Evolutionary conservation across 1,140 invertebrate genomes (phyloP).

Genomic region (Sycophaga agraensis): DNA sequence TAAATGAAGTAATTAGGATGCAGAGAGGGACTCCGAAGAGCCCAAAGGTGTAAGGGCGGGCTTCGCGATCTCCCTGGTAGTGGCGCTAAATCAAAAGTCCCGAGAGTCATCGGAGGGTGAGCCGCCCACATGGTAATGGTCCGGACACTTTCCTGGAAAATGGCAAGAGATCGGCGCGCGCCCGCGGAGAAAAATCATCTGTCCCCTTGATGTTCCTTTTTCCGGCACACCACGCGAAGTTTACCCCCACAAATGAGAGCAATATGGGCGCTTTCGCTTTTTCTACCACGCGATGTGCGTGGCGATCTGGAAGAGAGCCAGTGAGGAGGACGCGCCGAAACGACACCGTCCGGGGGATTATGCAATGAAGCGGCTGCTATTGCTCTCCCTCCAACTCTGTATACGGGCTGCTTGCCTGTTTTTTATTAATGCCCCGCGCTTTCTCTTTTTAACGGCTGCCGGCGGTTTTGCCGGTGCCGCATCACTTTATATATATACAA

Average conservation of each 20-base stretch:
- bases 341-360: not conserved
- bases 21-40: not conserved
- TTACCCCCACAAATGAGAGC: not conserved
- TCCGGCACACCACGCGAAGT: not conserved
- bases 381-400: no score
- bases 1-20: conserved; percentile 33
- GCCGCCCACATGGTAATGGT: conserved; percentile 11
- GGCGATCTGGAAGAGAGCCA: conserved; percentile 18
- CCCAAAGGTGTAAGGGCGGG: no score
- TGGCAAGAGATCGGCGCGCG: no score
- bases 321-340: not conserved
- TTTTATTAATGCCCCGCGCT: conserved; percentile 20
- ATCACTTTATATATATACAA: no score
- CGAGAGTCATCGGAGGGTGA: not conserved
- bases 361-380: conserved; percentile 19
- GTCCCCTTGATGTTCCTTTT: no score
- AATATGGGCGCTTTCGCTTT: conserved; percentile 9
- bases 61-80: not conserved
- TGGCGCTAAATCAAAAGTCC: conserved; percentile 22
- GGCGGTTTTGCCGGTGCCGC: no score
- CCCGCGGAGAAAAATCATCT: no score
- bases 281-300: not conserved
- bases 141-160: not conserved
- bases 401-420: not conserved
- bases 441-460: conserved; percentile 3